Percentiles rank a stretch among this genome's conserved stretches.
Conservation (phyloP, 2,888 invertebrate genomes). For the Phengaris alcon region DNA sequence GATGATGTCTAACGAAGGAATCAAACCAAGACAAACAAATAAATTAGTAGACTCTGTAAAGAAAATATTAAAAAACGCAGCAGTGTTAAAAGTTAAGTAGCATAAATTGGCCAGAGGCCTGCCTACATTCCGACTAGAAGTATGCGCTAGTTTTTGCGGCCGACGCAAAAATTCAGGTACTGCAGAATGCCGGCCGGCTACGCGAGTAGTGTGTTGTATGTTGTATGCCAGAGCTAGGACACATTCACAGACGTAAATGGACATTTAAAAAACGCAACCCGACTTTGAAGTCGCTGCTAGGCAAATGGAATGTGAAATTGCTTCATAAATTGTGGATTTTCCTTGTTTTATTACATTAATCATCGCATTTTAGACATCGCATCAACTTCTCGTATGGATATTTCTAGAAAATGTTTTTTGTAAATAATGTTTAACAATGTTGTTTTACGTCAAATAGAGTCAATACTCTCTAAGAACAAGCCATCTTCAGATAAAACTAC, state of each 20-base stretch:
- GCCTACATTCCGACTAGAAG: conserved; percentile 61
- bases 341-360: conserved; percentile 15
- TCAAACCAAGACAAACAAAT: conserved; percentile 2
- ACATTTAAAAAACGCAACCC: conserved; percentile 29
- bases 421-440: neutral
- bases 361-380: conserved; percentile 15
- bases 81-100: conserved; percentile 25
- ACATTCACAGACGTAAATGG: conserved; percentile 26
- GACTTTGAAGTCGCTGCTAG: conserved; percentile 26
- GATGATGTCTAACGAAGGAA: neutral
- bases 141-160: conserved; percentile 46
- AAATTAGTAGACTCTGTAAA: neutral
- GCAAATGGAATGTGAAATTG: conserved; percentile 20
- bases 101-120: conserved; percentile 49
- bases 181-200: conserved; percentile 42
- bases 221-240: conserved; percentile 1
- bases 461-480: neutral
- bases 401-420: neutral
- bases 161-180: conserved; percentile 53
- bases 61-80: conserved; percentile 10
- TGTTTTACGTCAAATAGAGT: neutral
- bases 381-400: neutral
- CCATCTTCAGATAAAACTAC: neutral
- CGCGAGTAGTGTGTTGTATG: neutral
- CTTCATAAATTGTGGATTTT: conserved; percentile 2